These are phyloP conservation scores for Scaptomyza pallida DNA, from an alignment of 1,140 invertebrate species.

Conservation along the genomic window DNA sequence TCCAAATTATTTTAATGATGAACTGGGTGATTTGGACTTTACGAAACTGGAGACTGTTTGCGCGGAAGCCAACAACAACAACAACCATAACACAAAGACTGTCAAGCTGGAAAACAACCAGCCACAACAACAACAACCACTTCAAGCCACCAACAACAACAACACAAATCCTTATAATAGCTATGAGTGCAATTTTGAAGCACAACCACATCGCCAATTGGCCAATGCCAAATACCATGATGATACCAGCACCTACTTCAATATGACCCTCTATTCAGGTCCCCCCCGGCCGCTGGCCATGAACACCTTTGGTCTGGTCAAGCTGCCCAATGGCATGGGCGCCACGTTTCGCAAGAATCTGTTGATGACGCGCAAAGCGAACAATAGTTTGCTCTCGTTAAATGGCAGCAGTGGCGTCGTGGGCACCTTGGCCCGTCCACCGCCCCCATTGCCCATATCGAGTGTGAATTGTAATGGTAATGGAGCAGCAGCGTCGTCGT, in stretches of 20 bases:
- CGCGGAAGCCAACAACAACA: slow-evolving; percentile 60
- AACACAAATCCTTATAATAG: slow-evolving; percentile 17
- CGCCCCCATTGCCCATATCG: slow-evolving; percentile 40
- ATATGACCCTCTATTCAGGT: slow-evolving; percentile 70
- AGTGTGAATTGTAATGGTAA: slow-evolving; percentile 52
- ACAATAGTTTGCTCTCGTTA: slow-evolving; percentile 66
- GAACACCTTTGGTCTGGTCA: slow-evolving; percentile 75
- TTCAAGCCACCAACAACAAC: slow-evolving; percentile 36
- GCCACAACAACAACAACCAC: slow-evolving; percentile 38
- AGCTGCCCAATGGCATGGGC: slow-evolving; percentile 70
- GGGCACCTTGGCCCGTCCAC: slow-evolving; percentile 58
- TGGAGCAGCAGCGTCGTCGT: neutral
- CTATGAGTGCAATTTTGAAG: slow-evolving; percentile 6
- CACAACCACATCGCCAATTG: slow-evolving; percentile 57
- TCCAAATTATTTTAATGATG: slow-evolving; percentile 51
- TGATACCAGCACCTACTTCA: slow-evolving; percentile 62
- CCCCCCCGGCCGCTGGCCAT: slow-evolving; percentile 73
- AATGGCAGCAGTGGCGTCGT: slow-evolving; percentile 63
- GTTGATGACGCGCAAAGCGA: slow-evolving; percentile 69
- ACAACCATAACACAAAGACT: slow-evolving; percentile 77
- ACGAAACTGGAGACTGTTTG: slow-evolving; percentile 74
- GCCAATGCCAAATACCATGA: slow-evolving; percentile 71
- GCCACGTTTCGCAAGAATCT: slow-evolving; percentile 75
- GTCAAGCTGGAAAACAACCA: slow-evolving; percentile 67
- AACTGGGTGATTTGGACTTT: slow-evolving; percentile 68